A percentile compares a stretch with the other conserved stretches of the same genome.
phyloP scores from a whole-genome alignment of 2,888 invertebrate species.

The Halictus quadricinctus region DNA sequence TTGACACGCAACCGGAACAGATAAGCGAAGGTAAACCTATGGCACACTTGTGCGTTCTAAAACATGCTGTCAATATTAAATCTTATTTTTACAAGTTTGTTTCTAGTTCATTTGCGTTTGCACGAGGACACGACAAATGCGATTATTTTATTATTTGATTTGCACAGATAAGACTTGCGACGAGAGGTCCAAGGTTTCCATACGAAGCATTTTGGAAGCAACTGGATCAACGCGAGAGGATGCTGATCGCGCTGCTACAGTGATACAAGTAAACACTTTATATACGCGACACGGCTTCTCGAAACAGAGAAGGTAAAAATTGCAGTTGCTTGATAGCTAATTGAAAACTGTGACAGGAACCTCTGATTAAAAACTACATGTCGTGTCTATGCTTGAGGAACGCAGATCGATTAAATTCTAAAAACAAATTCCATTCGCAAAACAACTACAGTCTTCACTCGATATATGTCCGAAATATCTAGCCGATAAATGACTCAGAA shows the following conservation, averaged over 20 bases:
- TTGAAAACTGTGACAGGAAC: no score
- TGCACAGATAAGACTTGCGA: constrained; percentile 55
- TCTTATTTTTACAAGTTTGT: background rate
- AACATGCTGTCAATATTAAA: background rate
- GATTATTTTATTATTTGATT: background rate
- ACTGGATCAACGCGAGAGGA: constrained; percentile 66
- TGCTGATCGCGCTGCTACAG: constrained; percentile 72
- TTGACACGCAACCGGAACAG: constrained; percentile 63
- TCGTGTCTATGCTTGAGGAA: no score
- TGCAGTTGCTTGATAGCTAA: no score
- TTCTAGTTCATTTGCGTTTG: background rate
- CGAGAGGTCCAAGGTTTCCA: constrained; percentile 66
- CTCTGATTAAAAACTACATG: no score
- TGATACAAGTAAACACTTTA: constrained; percentile 75
- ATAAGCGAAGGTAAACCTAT: constrained; percentile 62
- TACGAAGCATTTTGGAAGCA: constrained; percentile 70
- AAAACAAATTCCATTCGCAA: background rate
- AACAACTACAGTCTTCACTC: background rate
- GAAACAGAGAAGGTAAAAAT: background rate
- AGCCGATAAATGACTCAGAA: no score
- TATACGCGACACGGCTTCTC: background rate
- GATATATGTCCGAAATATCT: no score
- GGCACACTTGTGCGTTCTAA: background rate
- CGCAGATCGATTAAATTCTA: background rate
- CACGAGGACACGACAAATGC: background rate